Percentiles rank a stretch among this genome's conserved stretches.
phyloP scores from a whole-genome alignment of 1,140 invertebrate species.

The Popillia japonica region DNA sequence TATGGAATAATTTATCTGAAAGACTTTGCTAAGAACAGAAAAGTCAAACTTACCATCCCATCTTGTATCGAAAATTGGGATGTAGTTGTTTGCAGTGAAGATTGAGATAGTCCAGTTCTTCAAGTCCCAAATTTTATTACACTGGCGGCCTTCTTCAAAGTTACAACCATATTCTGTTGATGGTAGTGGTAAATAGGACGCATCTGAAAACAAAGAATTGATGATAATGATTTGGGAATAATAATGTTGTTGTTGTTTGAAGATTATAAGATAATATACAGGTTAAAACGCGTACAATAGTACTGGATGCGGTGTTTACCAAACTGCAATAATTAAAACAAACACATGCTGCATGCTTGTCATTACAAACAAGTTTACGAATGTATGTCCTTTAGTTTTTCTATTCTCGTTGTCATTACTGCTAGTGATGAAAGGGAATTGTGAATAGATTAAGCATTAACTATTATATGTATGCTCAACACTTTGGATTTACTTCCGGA shows the following conservation, averaged over 20 bases:
- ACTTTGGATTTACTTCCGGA: too few species aligned
- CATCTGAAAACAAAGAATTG: not conserved
- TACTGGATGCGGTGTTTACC: not conserved
- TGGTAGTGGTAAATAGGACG: not conserved
- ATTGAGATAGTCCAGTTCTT: not conserved
- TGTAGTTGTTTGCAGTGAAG: not conserved
- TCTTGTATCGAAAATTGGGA: slow-evolving; percentile 5
- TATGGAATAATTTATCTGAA: not conserved
- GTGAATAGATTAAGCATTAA: too few species aligned
- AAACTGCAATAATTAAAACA: too few species aligned
- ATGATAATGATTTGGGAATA: too few species aligned
- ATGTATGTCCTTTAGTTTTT: too few species aligned
- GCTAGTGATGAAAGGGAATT: too few species aligned
- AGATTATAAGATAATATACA: not conserved
- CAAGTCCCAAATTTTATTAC: slow-evolving; percentile 15
- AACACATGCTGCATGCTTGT: too few species aligned
- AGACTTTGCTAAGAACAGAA: not conserved
- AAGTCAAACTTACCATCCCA: slow-evolving; percentile 20
- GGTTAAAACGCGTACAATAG: not conserved
- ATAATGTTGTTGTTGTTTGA: too few species aligned
- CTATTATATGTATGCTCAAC: too few species aligned
- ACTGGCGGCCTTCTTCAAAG: slow-evolving; percentile 1
- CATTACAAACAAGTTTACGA: too few species aligned
- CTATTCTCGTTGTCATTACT: too few species aligned
- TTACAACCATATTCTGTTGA: not conserved